Base-by-base conservation (phyloP, 53 echinoderm and acorn worm genomes). In the Arbacia lixula region DNA sequence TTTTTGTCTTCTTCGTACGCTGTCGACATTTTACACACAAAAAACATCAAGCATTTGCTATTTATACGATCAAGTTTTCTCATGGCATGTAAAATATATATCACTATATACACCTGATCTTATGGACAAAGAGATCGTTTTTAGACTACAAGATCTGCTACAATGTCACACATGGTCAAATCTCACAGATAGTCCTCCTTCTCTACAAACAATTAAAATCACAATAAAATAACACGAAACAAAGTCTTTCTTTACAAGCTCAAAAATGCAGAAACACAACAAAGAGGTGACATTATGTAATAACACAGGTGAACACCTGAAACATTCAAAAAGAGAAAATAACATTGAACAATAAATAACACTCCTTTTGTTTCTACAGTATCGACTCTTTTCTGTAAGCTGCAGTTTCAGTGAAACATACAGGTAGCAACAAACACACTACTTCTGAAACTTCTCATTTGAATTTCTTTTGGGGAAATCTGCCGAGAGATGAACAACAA, bases 41-140 rank as follows among this genome's bases (percentile, higher is more conserved):
- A 69, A 42, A 69, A 24, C 62, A 69, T 42, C 42, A 69, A 41
- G 69, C 69, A 40, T 69, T 69, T 69, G 69, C 42, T 69, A 69
- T 69, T 66, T 66, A 66, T 66, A 66, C 21, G 36, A 66, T 25
- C 12, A 28, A 21, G 25, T 29, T 9, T 27, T 28, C 43, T 27
- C 40, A 12, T 40, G 69, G 69, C 69, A 69, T 39, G 40, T 69
- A 69, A 69, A 69, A 69, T 69, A 69, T 69, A 69, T 69, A 57
- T 57, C 42, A 69, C 43, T 69, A 69, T 69, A 26, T 69, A 69
- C 69, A 69, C 28, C 69, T 43, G 11, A 69, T 69, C 42, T 69
- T 40, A 69, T 69, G 36, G 42, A 69, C 69, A 42, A 37, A 62
- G 39, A 22, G 4, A 36, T 31, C 3, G 43, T 19, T 27, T 12